A percentile compares a stretch with the other conserved stretches of the same genome.
phyloP scores from a whole-genome alignment of 2,113 vertebrate genomes.

The Melanotaenia duboulayi region DNA sequence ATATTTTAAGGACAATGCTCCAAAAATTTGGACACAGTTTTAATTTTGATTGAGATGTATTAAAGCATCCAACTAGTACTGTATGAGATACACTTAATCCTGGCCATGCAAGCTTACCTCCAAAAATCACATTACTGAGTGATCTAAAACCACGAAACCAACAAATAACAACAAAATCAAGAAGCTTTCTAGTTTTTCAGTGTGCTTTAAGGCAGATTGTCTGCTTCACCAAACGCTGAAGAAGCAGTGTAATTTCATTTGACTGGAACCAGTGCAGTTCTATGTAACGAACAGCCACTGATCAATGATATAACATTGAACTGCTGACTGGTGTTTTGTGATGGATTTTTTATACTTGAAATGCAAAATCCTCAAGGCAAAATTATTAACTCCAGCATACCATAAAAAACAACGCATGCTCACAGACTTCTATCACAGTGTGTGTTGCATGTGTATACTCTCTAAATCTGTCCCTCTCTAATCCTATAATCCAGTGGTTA shows the following conservation, averaged over 20 bases:
- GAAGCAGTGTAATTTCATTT: background rate
- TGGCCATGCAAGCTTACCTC: too few species aligned
- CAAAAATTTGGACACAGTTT: background rate
- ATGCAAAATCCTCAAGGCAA: conserved; percentile 21
- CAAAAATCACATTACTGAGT: too few species aligned
- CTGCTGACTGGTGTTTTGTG: too few species aligned
- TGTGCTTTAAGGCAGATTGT: too few species aligned
- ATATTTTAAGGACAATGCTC: background rate
- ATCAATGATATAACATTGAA: background rate
- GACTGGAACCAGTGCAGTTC: background rate
- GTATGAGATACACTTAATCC: background rate
- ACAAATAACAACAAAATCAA: too few species aligned
- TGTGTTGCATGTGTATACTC: conserved; percentile 17
- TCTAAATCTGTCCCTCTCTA: conserved; percentile 61
- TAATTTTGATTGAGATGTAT: background rate
- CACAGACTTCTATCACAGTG: background rate
- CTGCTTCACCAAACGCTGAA: too few species aligned
- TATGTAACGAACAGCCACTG: background rate
- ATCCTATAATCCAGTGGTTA: conserved; percentile 72
- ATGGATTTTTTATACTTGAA: too few species aligned
- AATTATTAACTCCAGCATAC: conserved; percentile 20
- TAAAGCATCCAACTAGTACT: background rate
- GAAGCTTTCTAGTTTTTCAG: too few species aligned
- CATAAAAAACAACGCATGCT: conserved; percentile 5
- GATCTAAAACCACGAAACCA: too few species aligned